Conservation (phyloP, 2,888 invertebrate genomes). For the Mythimna ferrago region DNA sequence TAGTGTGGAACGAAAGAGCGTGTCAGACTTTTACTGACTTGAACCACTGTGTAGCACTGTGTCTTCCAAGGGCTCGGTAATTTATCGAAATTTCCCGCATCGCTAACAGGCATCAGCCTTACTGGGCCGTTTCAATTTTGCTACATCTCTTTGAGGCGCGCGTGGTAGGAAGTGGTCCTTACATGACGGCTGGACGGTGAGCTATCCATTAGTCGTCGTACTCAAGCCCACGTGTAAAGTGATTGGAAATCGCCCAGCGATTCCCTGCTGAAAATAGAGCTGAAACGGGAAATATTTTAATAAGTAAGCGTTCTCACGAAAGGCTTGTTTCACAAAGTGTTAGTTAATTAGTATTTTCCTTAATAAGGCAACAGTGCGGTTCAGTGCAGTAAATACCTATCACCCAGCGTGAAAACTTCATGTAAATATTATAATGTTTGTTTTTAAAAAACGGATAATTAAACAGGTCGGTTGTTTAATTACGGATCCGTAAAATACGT, state of each 20-base stretch:
- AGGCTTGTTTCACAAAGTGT: conserved; percentile 4
- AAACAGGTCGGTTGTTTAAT: background rate
- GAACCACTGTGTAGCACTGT: too few relatives aligned
- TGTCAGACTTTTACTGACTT: too few relatives aligned
- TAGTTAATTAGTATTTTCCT: conserved; percentile 9
- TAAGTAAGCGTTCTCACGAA: background rate
- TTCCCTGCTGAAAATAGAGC: background rate
- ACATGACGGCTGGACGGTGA: too few relatives aligned
- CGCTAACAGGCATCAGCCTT: too few relatives aligned
- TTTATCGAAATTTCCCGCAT: too few relatives aligned
- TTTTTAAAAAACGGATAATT: background rate
- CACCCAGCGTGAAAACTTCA: background rate
- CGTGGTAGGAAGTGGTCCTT: too few relatives aligned
- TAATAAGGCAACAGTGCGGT: background rate
- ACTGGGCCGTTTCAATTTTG: too few relatives aligned
- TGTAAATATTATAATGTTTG: background rate
- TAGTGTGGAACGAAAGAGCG: too few relatives aligned
- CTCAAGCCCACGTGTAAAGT: background rate
- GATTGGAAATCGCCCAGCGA: too few relatives aligned
- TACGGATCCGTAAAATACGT: background rate
- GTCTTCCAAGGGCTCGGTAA: too few relatives aligned
- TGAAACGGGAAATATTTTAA: background rate
- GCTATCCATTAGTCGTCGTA: too few relatives aligned
- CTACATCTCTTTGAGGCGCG: too few relatives aligned
- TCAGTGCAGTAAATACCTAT: background rate